These are phyloP conservation scores for Oceanodroma leucorhoa DNA, from an alignment of 2,797 vertebrate genomes.

Conservation along the genomic window DNA sequence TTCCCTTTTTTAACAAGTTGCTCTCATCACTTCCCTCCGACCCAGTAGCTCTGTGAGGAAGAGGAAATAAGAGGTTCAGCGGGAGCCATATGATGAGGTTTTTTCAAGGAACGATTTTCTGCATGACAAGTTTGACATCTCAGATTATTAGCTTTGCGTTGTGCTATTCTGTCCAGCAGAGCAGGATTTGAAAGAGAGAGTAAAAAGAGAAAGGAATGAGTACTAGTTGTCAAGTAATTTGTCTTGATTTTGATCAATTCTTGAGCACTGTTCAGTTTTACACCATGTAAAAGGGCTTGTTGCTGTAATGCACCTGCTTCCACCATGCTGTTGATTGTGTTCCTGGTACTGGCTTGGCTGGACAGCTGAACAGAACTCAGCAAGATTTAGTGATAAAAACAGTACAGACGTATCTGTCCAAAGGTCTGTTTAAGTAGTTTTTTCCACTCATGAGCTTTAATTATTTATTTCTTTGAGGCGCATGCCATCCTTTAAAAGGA, in stretches of 20 bases:
- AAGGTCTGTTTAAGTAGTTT: not conserved
- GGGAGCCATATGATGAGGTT: not conserved
- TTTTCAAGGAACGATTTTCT: not conserved
- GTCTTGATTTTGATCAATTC: not conserved
- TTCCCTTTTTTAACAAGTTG: constrained; percentile 1
- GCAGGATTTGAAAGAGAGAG: not conserved
- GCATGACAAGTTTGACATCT: not conserved
- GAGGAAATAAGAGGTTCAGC: not conserved
- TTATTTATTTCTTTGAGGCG: not conserved
- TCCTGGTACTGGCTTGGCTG: not conserved
- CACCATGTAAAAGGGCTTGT: not conserved
- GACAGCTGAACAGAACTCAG: not conserved
- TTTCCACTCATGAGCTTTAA: not conserved
- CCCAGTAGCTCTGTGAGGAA: not conserved
- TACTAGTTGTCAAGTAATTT: not conserved
- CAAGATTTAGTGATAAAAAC: not conserved
- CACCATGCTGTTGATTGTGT: not conserved
- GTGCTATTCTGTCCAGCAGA: not conserved
- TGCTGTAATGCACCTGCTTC: not conserved
- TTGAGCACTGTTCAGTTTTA: not conserved
- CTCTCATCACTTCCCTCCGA: not conserved
- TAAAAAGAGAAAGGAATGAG: not conserved
- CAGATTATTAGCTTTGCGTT: not conserved
- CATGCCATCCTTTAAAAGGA: not conserved
- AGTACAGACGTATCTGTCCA: not conserved